Percentiles rank a stretch among this genome's conserved stretches.
phyloP scores from a whole-genome alignment of 1,140 invertebrate species.

The Caerostris darwini region DNA sequence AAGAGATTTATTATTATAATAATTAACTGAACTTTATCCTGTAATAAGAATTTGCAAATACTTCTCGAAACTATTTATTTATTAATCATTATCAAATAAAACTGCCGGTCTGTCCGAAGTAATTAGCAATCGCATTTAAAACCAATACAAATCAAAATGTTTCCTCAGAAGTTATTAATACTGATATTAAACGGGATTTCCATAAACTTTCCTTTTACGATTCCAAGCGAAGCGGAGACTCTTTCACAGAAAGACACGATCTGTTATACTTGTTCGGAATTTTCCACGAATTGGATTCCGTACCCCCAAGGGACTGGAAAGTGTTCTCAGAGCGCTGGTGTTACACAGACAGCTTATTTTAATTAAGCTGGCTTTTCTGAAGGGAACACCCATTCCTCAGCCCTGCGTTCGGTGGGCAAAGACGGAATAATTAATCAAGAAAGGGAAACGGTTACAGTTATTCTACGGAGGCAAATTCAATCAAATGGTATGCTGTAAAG shows the following conservation, averaged over 20 bases:
- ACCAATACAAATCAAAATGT: background rate
- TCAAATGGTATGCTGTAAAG: background rate
- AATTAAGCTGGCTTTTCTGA: constrained; percentile 26
- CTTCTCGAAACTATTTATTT: too few relatives aligned
- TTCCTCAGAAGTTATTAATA: background rate
- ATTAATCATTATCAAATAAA: too few relatives aligned
- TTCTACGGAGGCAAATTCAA: background rate
- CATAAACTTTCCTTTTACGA: background rate
- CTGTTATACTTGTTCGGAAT: constrained; percentile 22
- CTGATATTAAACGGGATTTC: background rate
- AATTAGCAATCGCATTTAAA: background rate
- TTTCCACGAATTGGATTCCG: constrained; percentile 6
- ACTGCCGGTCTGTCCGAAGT: background rate
- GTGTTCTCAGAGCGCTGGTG: background rate
- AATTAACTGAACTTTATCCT: too few relatives aligned
- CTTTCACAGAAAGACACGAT: background rate
- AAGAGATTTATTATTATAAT: too few relatives aligned
- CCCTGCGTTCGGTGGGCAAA: background rate
- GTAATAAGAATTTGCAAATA: too few relatives aligned
- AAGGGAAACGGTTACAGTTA: constrained; percentile 1
- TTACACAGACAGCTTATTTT: constrained; percentile 21
- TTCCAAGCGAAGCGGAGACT: background rate
- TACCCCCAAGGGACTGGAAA: background rate
- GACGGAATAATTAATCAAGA: constrained; percentile 61
- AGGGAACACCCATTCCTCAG: background rate